Evolutionary conservation across 2,113 vertebrate species (phyloP).

Genomic region (Coptodon bakossiorum): DNA sequence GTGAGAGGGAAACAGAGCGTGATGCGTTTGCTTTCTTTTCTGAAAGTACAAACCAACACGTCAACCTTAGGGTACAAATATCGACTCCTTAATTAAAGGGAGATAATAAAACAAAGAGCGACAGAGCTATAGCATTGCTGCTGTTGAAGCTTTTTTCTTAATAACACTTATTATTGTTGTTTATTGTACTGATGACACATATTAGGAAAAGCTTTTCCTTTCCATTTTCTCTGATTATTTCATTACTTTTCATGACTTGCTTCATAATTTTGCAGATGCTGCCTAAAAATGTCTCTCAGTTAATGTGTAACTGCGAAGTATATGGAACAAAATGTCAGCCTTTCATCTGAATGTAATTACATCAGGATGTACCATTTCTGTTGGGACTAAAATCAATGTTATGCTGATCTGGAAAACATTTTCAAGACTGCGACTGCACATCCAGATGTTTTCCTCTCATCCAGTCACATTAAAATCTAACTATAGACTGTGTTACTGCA

Average conservation of each 20-base stretch:
- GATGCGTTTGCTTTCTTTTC: neutral
- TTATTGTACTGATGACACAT: neutral
- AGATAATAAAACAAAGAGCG: neutral
- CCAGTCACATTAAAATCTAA: neutral
- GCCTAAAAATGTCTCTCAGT: neutral
- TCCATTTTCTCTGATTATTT: neutral
- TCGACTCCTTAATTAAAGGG: neutral
- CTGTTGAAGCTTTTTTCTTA: neutral
- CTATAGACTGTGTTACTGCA: neutral
- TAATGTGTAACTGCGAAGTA: neutral
- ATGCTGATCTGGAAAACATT: neutral
- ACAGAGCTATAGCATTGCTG: neutral
- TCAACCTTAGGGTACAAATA: neutral
- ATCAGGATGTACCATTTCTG: neutral
- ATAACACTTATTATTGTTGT: neutral
- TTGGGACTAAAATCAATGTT: neutral
- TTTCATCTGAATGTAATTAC: neutral
- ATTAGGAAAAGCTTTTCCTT: neutral
- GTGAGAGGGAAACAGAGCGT: neutral
- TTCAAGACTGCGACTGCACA: neutral
- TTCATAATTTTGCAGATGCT: neutral
- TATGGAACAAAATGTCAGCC: neutral
- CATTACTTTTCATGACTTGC: neutral
- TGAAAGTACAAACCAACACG: neutral
- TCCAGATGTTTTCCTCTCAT: neutral